Evolutionary conservation across 2,888 invertebrate genomes (phyloP), one percentile per base, ranked within the genome.

Genomic region (Luperina nickerlii): DNA sequence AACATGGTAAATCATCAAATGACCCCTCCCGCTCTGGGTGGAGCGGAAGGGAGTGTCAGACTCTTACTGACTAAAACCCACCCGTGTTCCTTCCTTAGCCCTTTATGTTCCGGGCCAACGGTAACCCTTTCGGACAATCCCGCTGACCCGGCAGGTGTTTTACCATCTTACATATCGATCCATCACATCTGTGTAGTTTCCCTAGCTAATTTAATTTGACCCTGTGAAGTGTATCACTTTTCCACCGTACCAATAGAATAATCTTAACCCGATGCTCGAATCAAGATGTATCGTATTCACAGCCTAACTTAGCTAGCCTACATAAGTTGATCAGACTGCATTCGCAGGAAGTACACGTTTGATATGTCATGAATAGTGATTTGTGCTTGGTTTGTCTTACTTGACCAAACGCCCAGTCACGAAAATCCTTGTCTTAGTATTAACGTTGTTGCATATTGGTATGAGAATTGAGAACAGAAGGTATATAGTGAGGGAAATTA

Each of bases 281-380:
- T 24, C 2, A 0, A 24, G 27, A 18, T 48, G 38, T 66, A 38
- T 60, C 38, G 27, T 45, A n/a, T 20, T 45, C n/a, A 24, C 45
- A 72, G 27, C 54, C 65, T 24, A 38, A 60, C 51, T 63, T 42
- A 42, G 51, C 18, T 57, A 32, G 32, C 45, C 24, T 63, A 71
- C 18, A 60, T 38, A 54, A 79, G 38, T 79, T 72, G 45, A 54
- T 81, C 45, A 65, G 11, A 45, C 24, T 48, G 73, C 15, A 38
- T 27, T 65, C 38, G 38, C 18, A 63, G 42, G 20, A 60, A 51
- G 9, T 69, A 27, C 60, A 79, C 24, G 24, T 8, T 42, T 6
- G 57, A 5, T 48, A 57, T 38, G n/a, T 15, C 69, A 51, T 42
- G 9, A 60, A 80, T 69, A 57, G 60, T 42, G 38, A 24, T 38